These are phyloP conservation scores for Agrilus cyanescens DNA, from an alignment of 2,888 invertebrate genomes.

Conservation along the genomic window DNA sequence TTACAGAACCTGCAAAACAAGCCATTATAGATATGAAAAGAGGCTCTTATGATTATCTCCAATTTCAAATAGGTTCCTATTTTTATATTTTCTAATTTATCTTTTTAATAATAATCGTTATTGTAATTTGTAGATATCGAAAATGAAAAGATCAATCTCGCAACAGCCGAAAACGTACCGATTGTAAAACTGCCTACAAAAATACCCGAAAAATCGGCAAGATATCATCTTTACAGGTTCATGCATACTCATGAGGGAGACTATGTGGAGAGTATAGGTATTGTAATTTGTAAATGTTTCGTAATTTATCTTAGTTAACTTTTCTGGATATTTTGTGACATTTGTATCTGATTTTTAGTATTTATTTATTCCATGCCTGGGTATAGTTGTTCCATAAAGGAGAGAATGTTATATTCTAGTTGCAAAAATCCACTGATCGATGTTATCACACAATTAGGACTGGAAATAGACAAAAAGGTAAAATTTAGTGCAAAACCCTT, in stretches of 20 bases:
- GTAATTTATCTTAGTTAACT: no score
- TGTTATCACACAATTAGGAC: constrained; percentile 63
- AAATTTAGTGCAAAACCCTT: constrained; percentile 21
- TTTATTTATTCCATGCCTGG: constrained; percentile 99
- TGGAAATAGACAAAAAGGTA: constrained; percentile 81
- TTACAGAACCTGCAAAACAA: constrained; percentile 66
- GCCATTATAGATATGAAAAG: constrained; percentile 62
- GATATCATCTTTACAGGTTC: constrained; percentile 87
- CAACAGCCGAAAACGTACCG: constrained; percentile 56
- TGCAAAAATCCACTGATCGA: constrained; percentile 89
- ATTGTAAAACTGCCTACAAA: constrained; percentile 59
- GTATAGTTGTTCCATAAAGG: constrained; percentile 89
- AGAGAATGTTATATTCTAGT: constrained; percentile 97
- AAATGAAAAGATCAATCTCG: constrained; percentile 79
- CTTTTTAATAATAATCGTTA: neutral
- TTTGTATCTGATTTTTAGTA: constrained; percentile 45
- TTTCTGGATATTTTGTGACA: no score
- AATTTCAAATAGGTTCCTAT: constrained; percentile 76
- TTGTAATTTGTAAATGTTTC: constrained; percentile 18
- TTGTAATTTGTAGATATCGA: constrained; percentile 51
- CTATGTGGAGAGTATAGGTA: constrained; percentile 72
- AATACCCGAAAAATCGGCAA: constrained; percentile 73
- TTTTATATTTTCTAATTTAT: constrained; percentile 9
- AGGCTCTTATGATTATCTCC: constrained; percentile 77
- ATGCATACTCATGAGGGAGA: constrained; percentile 91